phyloP scores from a whole-genome alignment of 2,113 vertebrate genomes.

The Symphodus melops region DNA sequence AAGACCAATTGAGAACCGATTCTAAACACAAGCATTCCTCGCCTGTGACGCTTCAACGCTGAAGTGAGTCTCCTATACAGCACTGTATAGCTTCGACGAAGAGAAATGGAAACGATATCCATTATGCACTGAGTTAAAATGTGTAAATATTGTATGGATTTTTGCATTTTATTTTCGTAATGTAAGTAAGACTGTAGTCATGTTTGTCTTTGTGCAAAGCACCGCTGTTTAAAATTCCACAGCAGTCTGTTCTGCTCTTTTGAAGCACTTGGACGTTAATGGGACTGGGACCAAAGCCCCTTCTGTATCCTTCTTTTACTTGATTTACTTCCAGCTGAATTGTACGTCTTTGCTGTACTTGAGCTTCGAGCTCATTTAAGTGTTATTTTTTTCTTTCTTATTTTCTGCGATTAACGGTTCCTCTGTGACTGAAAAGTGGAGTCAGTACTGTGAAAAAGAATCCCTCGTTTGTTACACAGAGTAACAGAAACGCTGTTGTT shows the following conservation, averaged over 20 bases:
- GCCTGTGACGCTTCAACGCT: slow-evolving; percentile 17
- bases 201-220: slow-evolving; percentile 41
- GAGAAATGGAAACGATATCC: slow-evolving; percentile 29
- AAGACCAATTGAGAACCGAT: slow-evolving; percentile 29
- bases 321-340: slow-evolving; percentile 53
- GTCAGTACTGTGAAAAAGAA: slow-evolving; percentile 32
- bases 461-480: not conserved
- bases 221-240: slow-evolving; percentile 59
- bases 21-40: slow-evolving; percentile 41
- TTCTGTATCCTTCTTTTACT: slow-evolving; percentile 38
- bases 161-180: slow-evolving; percentile 54
- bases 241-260: slow-evolving; percentile 44
- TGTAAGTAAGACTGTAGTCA: slow-evolving; percentile 25
- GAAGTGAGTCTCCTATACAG: slow-evolving; percentile 21
- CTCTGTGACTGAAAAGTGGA: slow-evolving; percentile 31
- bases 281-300: slow-evolving; percentile 47
- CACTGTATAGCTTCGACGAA: slow-evolving; percentile 31
- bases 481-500: slow-evolving; percentile 25
- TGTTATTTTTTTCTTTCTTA: not conserved
- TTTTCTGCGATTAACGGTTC: slow-evolving; percentile 17
- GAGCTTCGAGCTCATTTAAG: not conserved
- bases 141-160: slow-evolving; percentile 45
- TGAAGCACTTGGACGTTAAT: slow-evolving; percentile 59
- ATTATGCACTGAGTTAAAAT: slow-evolving; percentile 66
- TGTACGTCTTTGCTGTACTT: slow-evolving; percentile 26